phyloP scores from a whole-genome alignment of 2,888 invertebrate genomes.

The Lathronympha strigana region DNA sequence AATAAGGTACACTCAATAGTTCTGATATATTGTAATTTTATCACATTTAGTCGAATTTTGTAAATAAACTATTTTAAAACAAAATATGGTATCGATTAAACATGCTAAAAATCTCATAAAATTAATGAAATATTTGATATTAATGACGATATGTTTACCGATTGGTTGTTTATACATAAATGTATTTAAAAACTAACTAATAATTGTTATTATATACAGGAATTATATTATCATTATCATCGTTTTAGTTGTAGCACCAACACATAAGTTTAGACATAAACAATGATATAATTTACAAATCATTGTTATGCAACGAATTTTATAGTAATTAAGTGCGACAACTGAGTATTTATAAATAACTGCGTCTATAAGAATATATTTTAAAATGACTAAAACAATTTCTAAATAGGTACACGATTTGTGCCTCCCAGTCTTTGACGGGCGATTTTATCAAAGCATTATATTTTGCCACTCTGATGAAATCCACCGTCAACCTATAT shows the following conservation, averaged over 20 bases:
- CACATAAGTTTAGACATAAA: background rate
- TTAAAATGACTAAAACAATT: conserved; percentile 39
- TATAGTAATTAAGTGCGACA: conserved; percentile 12
- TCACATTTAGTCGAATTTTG: conserved; percentile 32
- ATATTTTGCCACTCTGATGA: background rate
- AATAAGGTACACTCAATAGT: conserved; percentile 4
- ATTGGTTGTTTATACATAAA: conserved; percentile 21
- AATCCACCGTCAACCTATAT: conserved; percentile 10
- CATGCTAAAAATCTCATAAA: conserved; percentile 25
- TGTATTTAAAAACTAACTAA: conserved; percentile 21
- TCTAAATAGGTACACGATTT: conserved; percentile 40
- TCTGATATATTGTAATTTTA: conserved; percentile 19
- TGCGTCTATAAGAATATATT: background rate
- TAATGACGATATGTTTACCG: conserved; percentile 24
- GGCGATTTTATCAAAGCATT: conserved; percentile 2
- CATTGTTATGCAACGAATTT: background rate
- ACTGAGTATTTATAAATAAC: conserved; percentile 41
- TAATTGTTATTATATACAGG: conserved; percentile 33
- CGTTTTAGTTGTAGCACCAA: conserved; percentile 30
- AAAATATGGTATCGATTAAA: conserved; percentile 21
- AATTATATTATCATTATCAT: conserved; percentile 31
- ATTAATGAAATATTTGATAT: conserved; percentile 18
- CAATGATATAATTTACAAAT: background rate
- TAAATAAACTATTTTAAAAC: conserved; percentile 28
- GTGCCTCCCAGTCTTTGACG: conserved; percentile 11